Evolutionary conservation across 2,113 vertebrate genomes (phyloP), one percentile per base, ranked within the genome.

Genomic region (Garra rufa): DNA sequence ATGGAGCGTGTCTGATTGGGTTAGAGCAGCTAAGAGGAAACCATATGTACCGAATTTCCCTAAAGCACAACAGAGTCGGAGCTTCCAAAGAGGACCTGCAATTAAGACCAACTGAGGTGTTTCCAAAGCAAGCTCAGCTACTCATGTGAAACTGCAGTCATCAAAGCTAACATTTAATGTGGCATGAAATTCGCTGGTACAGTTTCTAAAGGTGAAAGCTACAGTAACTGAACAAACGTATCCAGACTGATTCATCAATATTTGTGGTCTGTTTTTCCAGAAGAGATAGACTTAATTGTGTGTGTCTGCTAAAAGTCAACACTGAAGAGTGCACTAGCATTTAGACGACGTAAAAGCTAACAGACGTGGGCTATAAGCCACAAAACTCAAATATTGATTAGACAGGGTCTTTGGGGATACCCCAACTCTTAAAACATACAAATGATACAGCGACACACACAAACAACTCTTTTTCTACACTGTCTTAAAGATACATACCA

Each of bases 1-100:
- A 86, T 78, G 55, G 71, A 52, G 74, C 21, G 15, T 89, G 77
- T 89, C 77, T 88, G 85, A 92, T 81, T 85, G 88, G 76, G 73
- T 81, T 63, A 21, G 78, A 79, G 85, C 65, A 78, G 65, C 80
- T 84, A 67, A 75, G 59, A 21, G 79, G 17, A 82, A 15, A 50
- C 87, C 85, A 82, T 67, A 85, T 83, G 86, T 34, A 70, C 77
- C 19, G n/a, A 67, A 82, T 87, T 80, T 77, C 73, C 79, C 70
- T 11, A 50, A 59, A 69, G 77, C 24, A 70, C 74, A 75, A 57
- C 70, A 69, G 50, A 50, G 50, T n/a, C 34, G 19, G 75, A 48
- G 24, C 76, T 44, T 44, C 55, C 55, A 44, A 70, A 76, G 41
- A 81, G 24, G n/a, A 61, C 50, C 50, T 63, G 50, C 24, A 46